Base-by-base conservation (phyloP, 2,113 vertebrate genomes). In the Gymnocephalus cernua region DNA sequence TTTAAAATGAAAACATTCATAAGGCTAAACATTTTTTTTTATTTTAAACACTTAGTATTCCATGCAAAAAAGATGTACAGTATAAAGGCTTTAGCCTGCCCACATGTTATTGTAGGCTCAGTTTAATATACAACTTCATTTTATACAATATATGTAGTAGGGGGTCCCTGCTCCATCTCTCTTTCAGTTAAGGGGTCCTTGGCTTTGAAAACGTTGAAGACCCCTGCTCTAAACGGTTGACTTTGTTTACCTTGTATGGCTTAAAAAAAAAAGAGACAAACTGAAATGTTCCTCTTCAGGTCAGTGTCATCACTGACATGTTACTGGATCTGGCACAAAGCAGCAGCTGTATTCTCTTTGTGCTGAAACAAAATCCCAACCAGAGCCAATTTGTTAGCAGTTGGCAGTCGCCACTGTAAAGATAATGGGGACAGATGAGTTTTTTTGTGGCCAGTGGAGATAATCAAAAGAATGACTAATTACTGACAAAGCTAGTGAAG, bases 381-480 rank as follows among this genome's bases (percentile, higher is more conserved):
- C 48, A 25, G 50, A 59, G 54, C 38, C 13, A 32, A 25, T 63
- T 41, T n/a, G 35, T 38, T 38, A 38, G 35, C 8, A 6, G 25
- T 61, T 77, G 70, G 74, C 83, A 74, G 68, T 38, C 12, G 2
- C 2, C 19, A 18, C 54, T 73, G 1, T 64, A 44, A 54, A 51
- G 53, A 67, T 68, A 74, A 80, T 41, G 21, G 16, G 16, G 13
- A 32, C 32, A 15, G 1, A 70, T 44, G 32, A 3, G n/a, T 41
- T 73, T 38, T 73, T 80, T 18, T 9, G 27, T 15, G 6, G 58
- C 35, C 15, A 0, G 25, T 27, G 38, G 48, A 66, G 29, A 76
- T 71, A 59, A 57, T 85, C 65, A 59, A 47, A 41, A 8, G 50
- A 63, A 76, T 44, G 25, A 44, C 50, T 35, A 70, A 84, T 80